phyloP scores from a whole-genome alignment of 2,888 invertebrate species.

The Pyrrhosoma nymphula region DNA sequence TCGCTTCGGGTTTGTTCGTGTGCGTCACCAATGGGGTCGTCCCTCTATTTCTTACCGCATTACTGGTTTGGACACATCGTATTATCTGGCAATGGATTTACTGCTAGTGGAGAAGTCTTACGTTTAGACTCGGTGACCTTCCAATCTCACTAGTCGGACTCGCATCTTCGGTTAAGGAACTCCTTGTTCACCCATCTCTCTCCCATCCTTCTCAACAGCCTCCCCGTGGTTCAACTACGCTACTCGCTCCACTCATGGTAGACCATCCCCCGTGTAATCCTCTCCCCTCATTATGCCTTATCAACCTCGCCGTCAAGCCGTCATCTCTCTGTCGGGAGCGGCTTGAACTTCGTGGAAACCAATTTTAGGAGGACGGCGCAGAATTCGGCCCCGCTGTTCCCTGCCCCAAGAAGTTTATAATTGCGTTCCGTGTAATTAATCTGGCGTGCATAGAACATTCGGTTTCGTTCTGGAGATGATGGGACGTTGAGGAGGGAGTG shows the following conservation, averaged over 20 bases:
- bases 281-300: neutral
- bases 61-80: too few species aligned
- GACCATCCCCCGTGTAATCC: neutral
- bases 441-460: slow-evolving; percentile 47
- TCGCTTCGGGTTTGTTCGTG: too few species aligned
- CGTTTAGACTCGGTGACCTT: neutral
- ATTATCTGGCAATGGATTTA: neutral
- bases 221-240: neutral
- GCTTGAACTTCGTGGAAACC: slow-evolving; percentile 55
- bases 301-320: slow-evolving; percentile 35
- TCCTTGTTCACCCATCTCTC: neutral
- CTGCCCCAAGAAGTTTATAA: slow-evolving; percentile 57
- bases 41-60: neutral
- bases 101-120: neutral
- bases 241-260: neutral
- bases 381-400: neutral
- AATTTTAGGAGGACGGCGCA: slow-evolving; percentile 30
- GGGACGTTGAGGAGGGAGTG: neutral
- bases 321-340: slow-evolving; percentile 55
- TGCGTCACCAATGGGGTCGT: neutral
- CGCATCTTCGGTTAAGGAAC: neutral
- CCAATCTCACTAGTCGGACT: neutral
- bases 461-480: slow-evolving; percentile 34
- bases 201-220: neutral
- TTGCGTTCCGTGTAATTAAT: slow-evolving; percentile 65